phyloP scores from a whole-genome alignment of 1,140 invertebrate genomes.

The Zeugodacus cucurbitae region DNA sequence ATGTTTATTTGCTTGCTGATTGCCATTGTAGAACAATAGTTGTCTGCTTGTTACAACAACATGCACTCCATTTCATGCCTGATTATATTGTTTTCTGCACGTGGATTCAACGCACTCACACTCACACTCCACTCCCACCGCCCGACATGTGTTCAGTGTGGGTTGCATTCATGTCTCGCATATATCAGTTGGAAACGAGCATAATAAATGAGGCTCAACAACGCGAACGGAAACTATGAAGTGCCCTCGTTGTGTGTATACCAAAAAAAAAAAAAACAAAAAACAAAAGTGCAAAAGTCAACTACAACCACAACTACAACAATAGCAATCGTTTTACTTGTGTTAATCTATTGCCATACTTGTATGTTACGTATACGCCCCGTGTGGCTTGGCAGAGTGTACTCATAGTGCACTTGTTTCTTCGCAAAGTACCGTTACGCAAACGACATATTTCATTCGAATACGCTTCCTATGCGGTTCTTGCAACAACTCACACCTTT shows the following conservation, averaged over 20 bases:
- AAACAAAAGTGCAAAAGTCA: background rate
- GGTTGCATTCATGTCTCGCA: background rate
- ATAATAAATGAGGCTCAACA: background rate
- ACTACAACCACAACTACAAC: background rate
- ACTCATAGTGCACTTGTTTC: background rate
- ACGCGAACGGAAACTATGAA: background rate
- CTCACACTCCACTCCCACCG: background rate
- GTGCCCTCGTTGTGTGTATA: background rate
- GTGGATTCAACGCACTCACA: background rate
- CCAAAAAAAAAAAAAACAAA: background rate
- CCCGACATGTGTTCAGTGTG: background rate
- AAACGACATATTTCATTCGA: background rate
- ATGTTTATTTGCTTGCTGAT: background rate
- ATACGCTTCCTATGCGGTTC: background rate
- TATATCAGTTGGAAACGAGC: background rate
- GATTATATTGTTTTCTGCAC: background rate
- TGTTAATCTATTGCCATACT: background rate
- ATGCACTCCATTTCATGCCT: background rate
- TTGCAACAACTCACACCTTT: background rate
- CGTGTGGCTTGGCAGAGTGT: background rate
- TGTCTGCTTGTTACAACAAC: background rate
- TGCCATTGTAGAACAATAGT: background rate
- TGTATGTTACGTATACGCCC: slow-evolving; percentile 17
- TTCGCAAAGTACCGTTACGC: background rate
- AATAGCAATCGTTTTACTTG: background rate